Evolutionary conservation across 2,888 invertebrate species (phyloP), one percentile per base, ranked within the genome.

Genomic region (Julus scanicus): DNA sequence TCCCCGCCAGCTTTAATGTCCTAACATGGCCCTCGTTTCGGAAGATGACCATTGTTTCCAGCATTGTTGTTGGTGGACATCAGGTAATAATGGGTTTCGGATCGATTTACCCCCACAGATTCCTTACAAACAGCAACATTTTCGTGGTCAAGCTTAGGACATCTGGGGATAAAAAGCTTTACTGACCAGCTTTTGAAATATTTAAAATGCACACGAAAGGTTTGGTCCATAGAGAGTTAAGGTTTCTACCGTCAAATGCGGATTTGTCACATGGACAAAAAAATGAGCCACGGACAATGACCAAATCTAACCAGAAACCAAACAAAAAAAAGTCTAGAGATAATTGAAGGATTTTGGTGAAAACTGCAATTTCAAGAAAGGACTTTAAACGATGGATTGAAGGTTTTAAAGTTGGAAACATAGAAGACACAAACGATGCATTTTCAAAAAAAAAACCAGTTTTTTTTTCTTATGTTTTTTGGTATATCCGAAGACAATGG

Each of bases 261-360:
- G 63, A 63, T 63, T 63, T 63, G 63, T 20, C n/a, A 63, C 44
- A 44, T 44, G 20, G 63, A 63, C n/a, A 63, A 20, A 20, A 63
- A n/a, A 63, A 63, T n/a, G 6, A n/a, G n/a, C 0, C n/a, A 6
- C 13, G 53, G 53, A 53, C 53, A 53, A 13, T 53, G 53, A 53
- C 53, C 53, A 53, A 53, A 63, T n/a, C 63, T 63, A 20, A 20
- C 63, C 63, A n/a, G n/a, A 15, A 6, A 63, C 63, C n/a, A 63
- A 63, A 63, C 13, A 5, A 0, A 20, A 63, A 17, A 17, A 63
- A 17, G 20, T 63, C 63, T 1, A 20, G 63, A 20, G 63, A 63
- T 63, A 63, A 63, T 63, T 63, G 63, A 63, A n/a, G 63, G 63
- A 63, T 63, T 63, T 63, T 20, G 63, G 63, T 63, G 63, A 63